Percentiles rank a stretch among this genome's conserved stretches.
phyloP scores from a whole-genome alignment of 2,888 invertebrate genomes.

The Timema cristinae region DNA sequence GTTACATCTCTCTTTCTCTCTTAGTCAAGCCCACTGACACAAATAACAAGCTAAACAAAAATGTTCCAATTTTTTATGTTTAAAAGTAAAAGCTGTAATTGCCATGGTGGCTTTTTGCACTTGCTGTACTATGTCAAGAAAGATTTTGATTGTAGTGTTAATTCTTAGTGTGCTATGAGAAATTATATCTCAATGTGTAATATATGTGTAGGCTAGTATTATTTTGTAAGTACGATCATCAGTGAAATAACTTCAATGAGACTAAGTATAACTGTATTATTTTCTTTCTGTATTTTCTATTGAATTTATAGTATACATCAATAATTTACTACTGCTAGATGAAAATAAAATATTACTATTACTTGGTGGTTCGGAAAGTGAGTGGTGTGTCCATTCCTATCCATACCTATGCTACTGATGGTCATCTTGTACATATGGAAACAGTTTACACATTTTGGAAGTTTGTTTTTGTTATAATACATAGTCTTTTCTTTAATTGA shows the following conservation, averaged over 20 bases:
- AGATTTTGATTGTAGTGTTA: conserved; percentile 27
- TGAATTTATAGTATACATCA: conserved; percentile 28
- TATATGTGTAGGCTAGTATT: conserved; percentile 34
- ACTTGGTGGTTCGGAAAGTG: conserved; percentile 4
- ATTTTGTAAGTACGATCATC: conserved; percentile 34
- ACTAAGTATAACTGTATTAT: conserved; percentile 33
- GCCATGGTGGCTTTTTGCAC: conserved; percentile 31
- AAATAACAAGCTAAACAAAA: conserved; percentile 11
- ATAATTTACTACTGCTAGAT: conserved; percentile 20
- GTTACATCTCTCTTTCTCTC: conserved; percentile 7
- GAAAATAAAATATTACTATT: conserved; percentile 24
- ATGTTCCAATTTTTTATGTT: no score
- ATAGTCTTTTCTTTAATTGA: conserved; percentile 8
- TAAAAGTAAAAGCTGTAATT: conserved; percentile 21
- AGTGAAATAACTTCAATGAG: conserved; percentile 29
- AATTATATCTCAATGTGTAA: conserved; percentile 31
- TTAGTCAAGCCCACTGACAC: conserved; percentile 19
- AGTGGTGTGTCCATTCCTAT: not conserved
- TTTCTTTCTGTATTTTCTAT: conserved; percentile 36
- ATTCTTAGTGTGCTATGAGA: conserved; percentile 29
- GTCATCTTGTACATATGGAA: conserved; percentile 12
- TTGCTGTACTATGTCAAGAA: conserved; percentile 27
- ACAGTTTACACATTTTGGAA: not conserved
- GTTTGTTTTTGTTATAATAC: not conserved
- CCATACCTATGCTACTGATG: not conserved